Evolutionary conservation across 2,113 vertebrate species (phyloP).

Genomic region (Hippocampus zosterae): DNA sequence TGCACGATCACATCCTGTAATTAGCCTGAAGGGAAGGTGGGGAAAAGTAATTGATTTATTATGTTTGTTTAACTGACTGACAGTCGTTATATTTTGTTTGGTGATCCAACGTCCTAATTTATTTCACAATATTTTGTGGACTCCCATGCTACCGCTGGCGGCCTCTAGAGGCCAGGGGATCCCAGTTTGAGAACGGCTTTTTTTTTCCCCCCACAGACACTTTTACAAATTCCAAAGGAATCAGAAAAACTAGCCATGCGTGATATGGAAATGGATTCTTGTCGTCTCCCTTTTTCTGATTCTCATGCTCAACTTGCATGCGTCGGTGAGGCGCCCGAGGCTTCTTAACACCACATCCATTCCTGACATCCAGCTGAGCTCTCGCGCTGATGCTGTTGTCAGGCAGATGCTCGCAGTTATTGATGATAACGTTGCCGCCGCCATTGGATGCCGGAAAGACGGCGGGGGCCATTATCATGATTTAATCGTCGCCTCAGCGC

Average conservation of each 20-base stretch:
- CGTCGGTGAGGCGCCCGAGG: neutral
- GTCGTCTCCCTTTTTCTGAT: neutral
- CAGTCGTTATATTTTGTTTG: too few species aligned
- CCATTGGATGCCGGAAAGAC: slow-evolving; percentile 53
- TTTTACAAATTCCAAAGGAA: neutral
- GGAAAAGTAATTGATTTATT: too few species aligned
- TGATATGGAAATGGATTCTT: neutral
- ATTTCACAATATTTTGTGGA: too few species aligned
- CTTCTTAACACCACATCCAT: neutral
- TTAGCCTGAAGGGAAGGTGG: too few species aligned
- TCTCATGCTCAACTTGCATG: neutral
- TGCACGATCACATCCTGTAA: too few species aligned
- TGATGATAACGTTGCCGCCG: slow-evolving; percentile 47
- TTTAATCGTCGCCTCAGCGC: slow-evolving; percentile 56
- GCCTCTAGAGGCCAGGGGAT: too few species aligned
- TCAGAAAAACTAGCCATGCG: neutral
- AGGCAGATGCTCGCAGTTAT: slow-evolving; percentile 59
- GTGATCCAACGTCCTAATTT: too few species aligned
- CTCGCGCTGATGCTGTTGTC: slow-evolving; percentile 49
- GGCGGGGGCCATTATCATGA: slow-evolving; percentile 59
- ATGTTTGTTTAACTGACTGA: too few species aligned
- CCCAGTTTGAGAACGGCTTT: neutral
- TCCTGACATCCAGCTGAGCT: slow-evolving; percentile 22
- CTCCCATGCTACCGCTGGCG: too few species aligned
- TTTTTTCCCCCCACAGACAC: neutral